Evolutionary conservation across 2,113 vertebrate species (phyloP).

Genomic region (Probosciger aterrimus): DNA sequence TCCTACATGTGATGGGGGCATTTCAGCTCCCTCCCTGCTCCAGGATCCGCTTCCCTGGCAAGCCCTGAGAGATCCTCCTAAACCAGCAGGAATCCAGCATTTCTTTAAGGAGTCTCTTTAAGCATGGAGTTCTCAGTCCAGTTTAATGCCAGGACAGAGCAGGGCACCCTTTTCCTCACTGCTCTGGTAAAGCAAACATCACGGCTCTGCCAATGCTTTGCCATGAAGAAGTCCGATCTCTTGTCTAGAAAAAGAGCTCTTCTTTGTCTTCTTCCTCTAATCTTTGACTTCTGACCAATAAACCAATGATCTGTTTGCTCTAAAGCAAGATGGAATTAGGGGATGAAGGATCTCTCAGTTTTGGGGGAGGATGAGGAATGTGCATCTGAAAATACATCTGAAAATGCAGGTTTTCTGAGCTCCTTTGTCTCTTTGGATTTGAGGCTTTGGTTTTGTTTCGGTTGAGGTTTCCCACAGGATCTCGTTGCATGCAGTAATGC

Average conservation of each 20-base stretch:
- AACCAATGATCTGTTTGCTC: background rate
- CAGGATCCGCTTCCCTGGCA: background rate
- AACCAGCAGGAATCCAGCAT: background rate
- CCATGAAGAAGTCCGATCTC: background rate
- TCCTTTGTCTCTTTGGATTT: background rate
- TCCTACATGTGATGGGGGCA: rapidly evolving
- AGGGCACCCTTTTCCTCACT: rapidly evolving
- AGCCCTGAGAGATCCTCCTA: rapidly evolving
- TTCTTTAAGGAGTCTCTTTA: background rate
- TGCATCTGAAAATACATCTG: background rate
- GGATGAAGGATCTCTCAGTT: background rate
- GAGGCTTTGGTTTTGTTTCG: background rate
- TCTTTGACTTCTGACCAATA: background rate
- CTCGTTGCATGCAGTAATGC: background rate
- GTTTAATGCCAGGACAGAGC: rapidly evolving
- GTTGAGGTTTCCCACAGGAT: background rate
- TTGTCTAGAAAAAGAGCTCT: background rate
- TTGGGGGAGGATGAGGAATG: background rate
- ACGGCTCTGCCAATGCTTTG: rapidly evolving
- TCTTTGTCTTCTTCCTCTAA: background rate
- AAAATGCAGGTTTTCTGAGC: background rate
- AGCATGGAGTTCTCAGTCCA: rapidly evolving
- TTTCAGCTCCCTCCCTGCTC: background rate
- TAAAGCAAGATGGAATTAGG: background rate
- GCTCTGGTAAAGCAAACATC: background rate